These are phyloP conservation scores for Phalacrocorax pelagicus DNA, from an alignment of 2,113 vertebrate genomes.

Conservation along the genomic window DNA sequence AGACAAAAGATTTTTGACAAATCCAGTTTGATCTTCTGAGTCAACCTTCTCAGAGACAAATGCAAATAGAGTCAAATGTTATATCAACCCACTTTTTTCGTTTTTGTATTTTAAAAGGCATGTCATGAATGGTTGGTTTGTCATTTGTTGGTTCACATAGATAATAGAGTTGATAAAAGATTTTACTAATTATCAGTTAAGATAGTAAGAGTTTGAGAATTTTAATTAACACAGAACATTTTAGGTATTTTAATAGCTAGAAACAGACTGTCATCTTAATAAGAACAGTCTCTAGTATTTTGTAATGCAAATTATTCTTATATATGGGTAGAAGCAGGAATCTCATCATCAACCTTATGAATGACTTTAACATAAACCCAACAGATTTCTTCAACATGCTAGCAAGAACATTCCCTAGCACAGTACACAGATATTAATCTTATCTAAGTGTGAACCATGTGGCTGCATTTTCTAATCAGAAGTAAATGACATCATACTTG, in stretches of 20 bases:
- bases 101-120: neutral
- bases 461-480: neutral
- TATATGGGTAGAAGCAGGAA: neutral
- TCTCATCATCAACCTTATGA: neutral
- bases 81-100: neutral
- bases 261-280: slow-evolving; percentile 1
- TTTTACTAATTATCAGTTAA: slow-evolving; percentile 41
- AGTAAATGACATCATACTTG: slow-evolving; percentile 1
- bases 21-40: neutral
- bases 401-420: neutral
- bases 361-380: neutral
- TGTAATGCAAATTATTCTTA: slow-evolving; percentile 11
- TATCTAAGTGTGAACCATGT: neutral
- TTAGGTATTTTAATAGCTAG: slow-evolving; percentile 4
- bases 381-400: neutral
- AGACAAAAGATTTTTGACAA: neutral
- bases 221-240: slow-evolving; percentile 45
- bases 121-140: neutral
- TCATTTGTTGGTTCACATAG: neutral
- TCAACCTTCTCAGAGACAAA: neutral
- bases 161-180: slow-evolving; percentile 22
- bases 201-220: slow-evolving; percentile 9
- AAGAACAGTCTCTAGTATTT: neutral
- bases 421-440: neutral
- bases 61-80: neutral